Evolutionary conservation across 2,888 invertebrate genomes (phyloP).

Genomic region (Drosophila anomelani): DNA sequence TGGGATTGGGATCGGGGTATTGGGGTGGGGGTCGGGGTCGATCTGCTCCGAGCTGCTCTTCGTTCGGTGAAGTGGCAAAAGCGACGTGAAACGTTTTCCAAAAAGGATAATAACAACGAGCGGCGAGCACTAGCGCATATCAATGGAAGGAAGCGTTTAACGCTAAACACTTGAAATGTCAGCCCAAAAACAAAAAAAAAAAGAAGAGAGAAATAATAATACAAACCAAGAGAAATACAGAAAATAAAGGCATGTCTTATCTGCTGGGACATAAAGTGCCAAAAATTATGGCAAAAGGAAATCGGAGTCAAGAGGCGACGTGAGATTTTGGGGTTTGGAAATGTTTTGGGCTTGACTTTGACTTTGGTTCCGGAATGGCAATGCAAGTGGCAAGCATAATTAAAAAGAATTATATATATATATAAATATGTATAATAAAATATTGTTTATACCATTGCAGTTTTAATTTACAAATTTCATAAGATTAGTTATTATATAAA

Average conservation of each 20-base stretch:
- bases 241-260: constrained; percentile 57
- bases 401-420: no score
- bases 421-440: no score
- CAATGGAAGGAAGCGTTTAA: constrained; percentile 68
- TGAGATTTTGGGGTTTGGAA: constrained; percentile 8
- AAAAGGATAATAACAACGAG: constrained; percentile 62
- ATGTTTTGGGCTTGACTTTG: not conserved
- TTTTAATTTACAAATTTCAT: no score
- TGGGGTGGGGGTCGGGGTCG: constrained; percentile 6
- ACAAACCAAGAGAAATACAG: constrained; percentile 17
- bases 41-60: constrained; percentile 5
- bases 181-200: constrained; percentile 10
- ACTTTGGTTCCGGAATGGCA: not conserved
- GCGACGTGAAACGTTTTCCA: constrained; percentile 63
- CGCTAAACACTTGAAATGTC: constrained; percentile 63
- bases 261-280: constrained; percentile 68
- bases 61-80: constrained; percentile 66
- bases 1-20: not conserved
- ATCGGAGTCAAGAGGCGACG: constrained; percentile 44
- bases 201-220: constrained; percentile 1
- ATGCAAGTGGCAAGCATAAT: no score
- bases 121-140: constrained; percentile 53
- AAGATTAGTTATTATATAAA: no score
- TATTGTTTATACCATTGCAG: no score
- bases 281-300: constrained; percentile 77